phyloP scores from a whole-genome alignment of 2,797 vertebrate genomes.

The Aeoliscus strigatus region DNA sequence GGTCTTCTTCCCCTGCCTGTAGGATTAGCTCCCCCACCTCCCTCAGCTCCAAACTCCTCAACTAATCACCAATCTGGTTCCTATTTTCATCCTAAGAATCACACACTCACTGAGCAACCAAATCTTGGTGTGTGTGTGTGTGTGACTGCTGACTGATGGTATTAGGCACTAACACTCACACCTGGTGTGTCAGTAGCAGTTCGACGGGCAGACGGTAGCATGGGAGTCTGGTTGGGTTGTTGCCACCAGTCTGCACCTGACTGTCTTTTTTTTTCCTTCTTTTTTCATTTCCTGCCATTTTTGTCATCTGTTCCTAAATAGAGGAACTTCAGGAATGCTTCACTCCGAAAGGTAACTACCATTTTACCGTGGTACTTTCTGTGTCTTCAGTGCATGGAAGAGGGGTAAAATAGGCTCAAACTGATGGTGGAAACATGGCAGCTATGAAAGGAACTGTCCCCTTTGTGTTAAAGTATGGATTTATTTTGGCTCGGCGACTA shows the following conservation, averaged over 20 bases:
- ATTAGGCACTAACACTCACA: slow-evolving; percentile 48
- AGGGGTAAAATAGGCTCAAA: background rate
- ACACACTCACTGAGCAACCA: slow-evolving; percentile 24
- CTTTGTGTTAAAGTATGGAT: background rate
- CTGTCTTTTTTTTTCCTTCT: background rate
- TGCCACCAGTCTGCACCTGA: slow-evolving; percentile 22
- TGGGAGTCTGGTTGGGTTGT: slow-evolving; percentile 36
- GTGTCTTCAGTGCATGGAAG: slow-evolving; percentile 5
- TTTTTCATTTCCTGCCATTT: slow-evolving; percentile 3
- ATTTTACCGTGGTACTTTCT: slow-evolving; percentile 7
- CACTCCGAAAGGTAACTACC: slow-evolving; percentile 43
- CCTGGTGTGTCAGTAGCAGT: slow-evolving; percentile 55
- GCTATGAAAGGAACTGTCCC: background rate
- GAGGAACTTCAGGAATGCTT: slow-evolving; percentile 24
- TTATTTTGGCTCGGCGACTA: slow-evolving; percentile 1
- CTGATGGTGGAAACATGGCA: background rate
- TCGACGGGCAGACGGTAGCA: slow-evolving; percentile 44
- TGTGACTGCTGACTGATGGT: slow-evolving; percentile 36
- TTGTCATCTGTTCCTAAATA: slow-evolving; percentile 1
- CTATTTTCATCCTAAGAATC: slow-evolving; percentile 30
- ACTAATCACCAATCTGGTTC: slow-evolving; percentile 55
- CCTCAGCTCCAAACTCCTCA: slow-evolving; percentile 20
- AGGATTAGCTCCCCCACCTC: slow-evolving; percentile 42
- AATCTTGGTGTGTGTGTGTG: slow-evolving; percentile 35
- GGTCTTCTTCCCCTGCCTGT: slow-evolving; percentile 19